phyloP scores from a whole-genome alignment of 1,140 invertebrate genomes.

The Papilio polyxenes region DNA sequence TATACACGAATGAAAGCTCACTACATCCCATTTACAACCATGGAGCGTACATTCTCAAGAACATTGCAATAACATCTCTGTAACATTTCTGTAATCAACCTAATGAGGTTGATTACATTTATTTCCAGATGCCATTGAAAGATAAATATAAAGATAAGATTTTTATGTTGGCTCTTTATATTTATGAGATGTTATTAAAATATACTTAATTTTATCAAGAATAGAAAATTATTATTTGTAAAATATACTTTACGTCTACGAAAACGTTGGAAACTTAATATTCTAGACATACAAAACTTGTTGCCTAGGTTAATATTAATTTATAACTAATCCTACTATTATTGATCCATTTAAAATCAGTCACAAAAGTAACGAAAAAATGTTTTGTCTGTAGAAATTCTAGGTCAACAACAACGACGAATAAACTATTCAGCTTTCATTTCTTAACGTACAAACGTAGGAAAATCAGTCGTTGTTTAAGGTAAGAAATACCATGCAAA shows the following conservation, averaged over 20 bases:
- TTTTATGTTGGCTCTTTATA: too few species aligned
- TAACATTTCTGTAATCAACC: neutral
- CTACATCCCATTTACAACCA: neutral
- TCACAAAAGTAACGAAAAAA: neutral
- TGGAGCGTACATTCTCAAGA: neutral
- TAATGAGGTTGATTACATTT: neutral
- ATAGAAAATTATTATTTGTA: too few species aligned
- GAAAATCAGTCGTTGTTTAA: neutral
- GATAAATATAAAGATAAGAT: too few species aligned
- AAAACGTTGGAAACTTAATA: too few species aligned
- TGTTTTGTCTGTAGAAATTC: neutral
- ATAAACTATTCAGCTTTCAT: neutral
- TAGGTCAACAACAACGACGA: constrained; percentile 7
- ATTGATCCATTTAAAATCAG: neutral
- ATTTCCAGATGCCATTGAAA: neutral
- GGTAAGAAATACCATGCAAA: neutral
- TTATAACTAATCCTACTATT: neutral
- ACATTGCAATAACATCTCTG: neutral
- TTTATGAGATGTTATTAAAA: too few species aligned
- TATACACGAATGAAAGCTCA: constrained; percentile 3
- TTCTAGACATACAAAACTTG: neutral
- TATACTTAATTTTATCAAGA: too few species aligned
- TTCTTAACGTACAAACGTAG: constrained; percentile 4
- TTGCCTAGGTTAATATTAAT: neutral
- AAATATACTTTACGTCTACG: too few species aligned